A percentile compares a stretch with the other conserved stretches of the same genome.
Conservation (phyloP, 2,113 vertebrate genomes). For the Apus apus region DNA sequence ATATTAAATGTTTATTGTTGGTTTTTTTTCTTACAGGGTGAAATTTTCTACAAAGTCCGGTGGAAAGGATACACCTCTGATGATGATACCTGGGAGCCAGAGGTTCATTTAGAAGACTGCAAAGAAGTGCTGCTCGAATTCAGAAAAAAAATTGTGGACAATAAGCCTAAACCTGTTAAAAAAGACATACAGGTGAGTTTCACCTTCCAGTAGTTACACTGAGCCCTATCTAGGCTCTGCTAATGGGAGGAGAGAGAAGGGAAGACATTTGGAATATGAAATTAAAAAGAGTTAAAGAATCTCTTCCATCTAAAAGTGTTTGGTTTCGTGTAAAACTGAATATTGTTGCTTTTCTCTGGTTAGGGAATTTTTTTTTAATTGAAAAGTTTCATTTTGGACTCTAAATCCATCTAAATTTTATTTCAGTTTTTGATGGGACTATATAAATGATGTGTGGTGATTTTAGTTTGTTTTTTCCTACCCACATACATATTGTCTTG, state of each 20-base stretch:
- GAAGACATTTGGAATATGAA: background rate
- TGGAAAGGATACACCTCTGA: slow-evolving; percentile 97
- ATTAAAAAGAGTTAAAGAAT: background rate
- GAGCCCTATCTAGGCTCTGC: background rate
- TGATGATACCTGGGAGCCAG: slow-evolving; percentile 98
- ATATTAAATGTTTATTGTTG: background rate
- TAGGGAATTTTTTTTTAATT: background rate
- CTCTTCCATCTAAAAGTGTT: background rate
- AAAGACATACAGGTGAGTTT: slow-evolving; percentile 79
- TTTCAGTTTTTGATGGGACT: background rate
- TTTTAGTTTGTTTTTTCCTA: background rate
- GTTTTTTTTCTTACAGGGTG: slow-evolving; percentile 77
- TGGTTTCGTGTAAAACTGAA: background rate
- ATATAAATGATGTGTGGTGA: accelerated
- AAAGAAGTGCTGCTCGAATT: slow-evolving; percentile 93
- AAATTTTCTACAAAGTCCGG: slow-evolving; percentile 90
- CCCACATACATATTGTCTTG: background rate
- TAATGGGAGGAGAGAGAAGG: background rate
- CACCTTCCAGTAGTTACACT: background rate
- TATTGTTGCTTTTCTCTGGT: background rate
- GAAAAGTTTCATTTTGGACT: background rate
- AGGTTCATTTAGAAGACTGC: slow-evolving; percentile 93
- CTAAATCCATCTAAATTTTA: background rate
- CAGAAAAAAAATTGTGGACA: slow-evolving; percentile 82
- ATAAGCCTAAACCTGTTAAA: slow-evolving; percentile 79